Base-by-base conservation (phyloP, 2,888 invertebrate species). In the Eustalomyia histrio region DNA sequence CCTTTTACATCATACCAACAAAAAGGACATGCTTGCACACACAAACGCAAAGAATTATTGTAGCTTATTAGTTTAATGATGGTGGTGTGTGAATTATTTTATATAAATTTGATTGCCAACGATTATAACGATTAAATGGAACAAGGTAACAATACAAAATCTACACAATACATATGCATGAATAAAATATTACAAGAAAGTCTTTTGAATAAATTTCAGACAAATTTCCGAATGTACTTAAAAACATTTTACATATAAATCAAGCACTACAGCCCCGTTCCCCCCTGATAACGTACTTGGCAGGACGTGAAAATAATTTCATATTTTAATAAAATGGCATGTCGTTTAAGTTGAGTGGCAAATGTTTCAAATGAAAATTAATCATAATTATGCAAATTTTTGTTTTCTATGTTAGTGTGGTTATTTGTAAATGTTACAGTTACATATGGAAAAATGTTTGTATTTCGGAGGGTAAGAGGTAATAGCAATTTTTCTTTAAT, bases 221-320 rank as follows among this genome's bases (percentile, higher is more conserved):
- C 67, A 71, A 81, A 78, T 81, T 81, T 81, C 81, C 81, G 81
- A 81, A 74, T 81, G 58, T 81, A 78, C 74, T 81, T 81, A 78
- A 71, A 65, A 81, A 71, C 65, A 74, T 71, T 81, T 81, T 81
- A 63, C 71, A 17, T 74, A 78, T 74, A 80, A 80, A 78, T 78
- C 80, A 80, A 73, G 24, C n/a, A 21, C 24, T 14, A 57, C 57
- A n/a, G 4, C 5, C 5, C 0, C 17, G 1, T 16, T 14, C 43
- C 57, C 3, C 29, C 12, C 17, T 12, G 8, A 39, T 12, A 1
- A 14, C 5, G 0, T 47, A 14, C n/a, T 47, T 47, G 43, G 2
- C 43, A 47, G 43, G 52, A 33, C n/a, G 12, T 29, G 12, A 6
- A 33, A 12, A 29, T 29, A 63, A 55, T 33, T 76, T 67, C 57